Conservation (phyloP, 2,113 vertebrate genomes). For the Telmatochromis sp. region DNA sequence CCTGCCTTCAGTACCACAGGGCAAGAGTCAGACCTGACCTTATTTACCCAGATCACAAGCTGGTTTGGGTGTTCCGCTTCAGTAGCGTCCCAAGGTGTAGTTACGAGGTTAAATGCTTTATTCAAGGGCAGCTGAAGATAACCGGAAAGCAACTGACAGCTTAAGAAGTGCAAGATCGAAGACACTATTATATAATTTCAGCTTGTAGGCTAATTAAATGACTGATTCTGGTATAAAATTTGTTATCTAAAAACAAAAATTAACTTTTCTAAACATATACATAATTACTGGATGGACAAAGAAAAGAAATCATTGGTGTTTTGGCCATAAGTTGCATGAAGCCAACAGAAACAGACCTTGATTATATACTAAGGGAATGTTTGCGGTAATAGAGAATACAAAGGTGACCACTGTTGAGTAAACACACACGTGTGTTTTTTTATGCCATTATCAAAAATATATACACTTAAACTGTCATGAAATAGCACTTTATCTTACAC, state of each 20-base stretch:
- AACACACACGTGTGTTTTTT: neutral
- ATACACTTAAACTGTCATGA: neutral
- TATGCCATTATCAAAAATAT: neutral
- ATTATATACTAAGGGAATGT: neutral
- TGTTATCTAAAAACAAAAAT: neutral
- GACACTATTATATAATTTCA: neutral
- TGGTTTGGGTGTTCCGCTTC: neutral
- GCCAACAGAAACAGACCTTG: neutral
- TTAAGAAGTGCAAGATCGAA: neutral
- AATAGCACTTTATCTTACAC: neutral
- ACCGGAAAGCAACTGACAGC: neutral
- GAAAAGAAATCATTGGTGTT: neutral
- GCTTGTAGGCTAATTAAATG: neutral
- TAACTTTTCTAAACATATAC: neutral
- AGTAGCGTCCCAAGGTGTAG: neutral
- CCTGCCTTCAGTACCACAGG: neutral
- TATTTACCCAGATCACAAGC: neutral
- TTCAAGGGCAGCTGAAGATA: neutral
- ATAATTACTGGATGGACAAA: neutral
- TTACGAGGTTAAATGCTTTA: neutral
- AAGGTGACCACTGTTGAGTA: neutral
- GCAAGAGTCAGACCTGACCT: neutral
- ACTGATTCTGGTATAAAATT: neutral
- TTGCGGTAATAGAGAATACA: neutral
- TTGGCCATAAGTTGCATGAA: neutral